Evolutionary conservation across 2,113 vertebrate species (phyloP), one percentile per base, ranked within the genome.

Genomic region (Crypturellus undulatus): DNA sequence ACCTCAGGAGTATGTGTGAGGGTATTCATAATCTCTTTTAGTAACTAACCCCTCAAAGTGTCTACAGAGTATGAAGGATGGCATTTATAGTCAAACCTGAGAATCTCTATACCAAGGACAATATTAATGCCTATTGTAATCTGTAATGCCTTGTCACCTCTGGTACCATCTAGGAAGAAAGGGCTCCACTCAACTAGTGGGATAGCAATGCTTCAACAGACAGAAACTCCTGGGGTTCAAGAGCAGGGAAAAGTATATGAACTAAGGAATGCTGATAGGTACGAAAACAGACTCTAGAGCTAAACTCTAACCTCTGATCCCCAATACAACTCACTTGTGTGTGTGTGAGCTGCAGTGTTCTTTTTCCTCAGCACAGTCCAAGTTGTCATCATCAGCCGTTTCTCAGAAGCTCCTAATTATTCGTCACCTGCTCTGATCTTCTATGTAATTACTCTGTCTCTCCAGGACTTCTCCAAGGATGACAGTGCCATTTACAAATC

Each of bases 361-460:
- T 96, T 96, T 90, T 94, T 89, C 40, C 38, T 20, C 88, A 47
- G 42, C 34, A 90, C 36, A 34, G 15, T 79, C 76, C 0, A 0
- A 92, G 80, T 80, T 79, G 68, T 94, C 49, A 54, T 96, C 83
- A 84, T 84, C 95, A 93, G 65, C 77, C 18, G 0, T 92, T 94
- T 92, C 89, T 84, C 77, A 87, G 36, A 43, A 81, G 86, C 54
- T 92, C 86, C 90, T 96, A 92, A 96, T 96, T 96, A 94, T 81
- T 84, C 49, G 26, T 95, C 91, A 85, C 89, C 92, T 93, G 32
- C 70, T 67, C 82, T 82, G 94, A 95, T 93, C 93, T 92, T 94
- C 70, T 92, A 62, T 63, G 77, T 97, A 97, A 96, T 96, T 96
- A 86, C 76, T 89, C 72, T 70, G 26, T 81, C 92, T 92, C 88